Percentiles rank a stretch among this genome's conserved stretches.
These are phyloP conservation scores for Oryctes rhinoceros DNA, from an alignment of 1,140 invertebrate species.

Conservation along the genomic window DNA sequence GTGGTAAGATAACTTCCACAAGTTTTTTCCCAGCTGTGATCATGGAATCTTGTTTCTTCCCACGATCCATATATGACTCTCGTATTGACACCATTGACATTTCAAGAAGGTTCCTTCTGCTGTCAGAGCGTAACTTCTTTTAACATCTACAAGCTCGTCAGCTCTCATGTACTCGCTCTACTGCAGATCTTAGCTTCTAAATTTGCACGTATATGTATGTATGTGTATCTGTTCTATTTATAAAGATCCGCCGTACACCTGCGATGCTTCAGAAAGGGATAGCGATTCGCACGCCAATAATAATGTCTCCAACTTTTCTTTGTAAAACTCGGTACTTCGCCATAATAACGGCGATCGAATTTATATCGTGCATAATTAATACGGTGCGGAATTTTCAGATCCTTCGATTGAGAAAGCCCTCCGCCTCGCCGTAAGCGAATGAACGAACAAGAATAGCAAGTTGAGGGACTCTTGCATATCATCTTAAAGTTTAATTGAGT, in stretches of 20 bases:
- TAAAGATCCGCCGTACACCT: not conserved
- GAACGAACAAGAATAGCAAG: constrained; percentile 45
- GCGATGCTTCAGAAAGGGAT: not conserved
- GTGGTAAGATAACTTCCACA: constrained; percentile 50
- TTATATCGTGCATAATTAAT: constrained; percentile 17
- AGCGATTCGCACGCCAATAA: too few species aligned
- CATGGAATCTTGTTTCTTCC: constrained; percentile 55
- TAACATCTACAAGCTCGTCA: not conserved
- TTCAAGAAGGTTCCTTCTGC: not conserved
- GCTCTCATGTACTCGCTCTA: not conserved
- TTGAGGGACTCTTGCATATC: constrained; percentile 67
- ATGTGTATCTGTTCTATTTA: not conserved
- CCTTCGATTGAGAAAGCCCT: not conserved
- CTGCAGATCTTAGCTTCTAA: not conserved
- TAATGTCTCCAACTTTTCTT: not conserved
- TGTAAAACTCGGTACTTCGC: not conserved
- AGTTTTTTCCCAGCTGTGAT: constrained; percentile 54
- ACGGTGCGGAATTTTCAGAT: not conserved
- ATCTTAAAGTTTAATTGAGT: constrained; percentile 78
- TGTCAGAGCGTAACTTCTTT: not conserved
- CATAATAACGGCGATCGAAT: not conserved
- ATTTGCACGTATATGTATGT: not conserved
- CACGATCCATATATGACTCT: constrained; percentile 52
- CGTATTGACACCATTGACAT: constrained; percentile 24
- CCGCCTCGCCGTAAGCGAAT: not conserved